Evolutionary conservation across 2,113 vertebrate genomes (phyloP).

Genomic region (Myotis davidii): DNA sequence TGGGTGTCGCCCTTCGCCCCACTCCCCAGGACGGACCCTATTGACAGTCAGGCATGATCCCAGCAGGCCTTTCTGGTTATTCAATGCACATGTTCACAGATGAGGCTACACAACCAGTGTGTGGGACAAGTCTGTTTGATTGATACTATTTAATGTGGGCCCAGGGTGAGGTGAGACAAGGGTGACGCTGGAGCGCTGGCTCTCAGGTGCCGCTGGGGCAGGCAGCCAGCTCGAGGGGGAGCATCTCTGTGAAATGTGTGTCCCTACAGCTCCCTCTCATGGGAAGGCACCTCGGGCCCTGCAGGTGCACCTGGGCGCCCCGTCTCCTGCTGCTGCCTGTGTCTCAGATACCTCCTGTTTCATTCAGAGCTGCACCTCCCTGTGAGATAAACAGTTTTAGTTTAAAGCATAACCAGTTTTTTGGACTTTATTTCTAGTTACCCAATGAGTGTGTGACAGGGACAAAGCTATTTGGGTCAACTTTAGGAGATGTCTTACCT

Average conservation of each 20-base stretch:
- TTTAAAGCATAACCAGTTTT: not conserved
- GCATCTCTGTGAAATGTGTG: not conserved
- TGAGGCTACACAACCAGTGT: not conserved
- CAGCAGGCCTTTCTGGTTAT: not conserved
- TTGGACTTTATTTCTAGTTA: not conserved
- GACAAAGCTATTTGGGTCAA: not conserved
- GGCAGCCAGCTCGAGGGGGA: not conserved
- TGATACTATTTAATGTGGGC: not conserved
- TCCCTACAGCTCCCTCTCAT: not conserved
- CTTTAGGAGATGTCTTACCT: not conserved
- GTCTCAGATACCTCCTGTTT: not conserved
- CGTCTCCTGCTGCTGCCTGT: not conserved
- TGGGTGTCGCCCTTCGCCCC: not conserved
- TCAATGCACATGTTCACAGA: not conserved
- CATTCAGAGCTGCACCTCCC: not conserved
- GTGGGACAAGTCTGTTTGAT: not conserved
- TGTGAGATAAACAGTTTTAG: not conserved
- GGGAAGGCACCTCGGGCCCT: too few relatives aligned
- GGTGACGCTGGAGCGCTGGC: rapidly evolving
- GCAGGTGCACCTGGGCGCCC: not conserved
- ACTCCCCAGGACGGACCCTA: not conserved
- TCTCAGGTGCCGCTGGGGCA: not conserved
- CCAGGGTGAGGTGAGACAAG: not conserved
- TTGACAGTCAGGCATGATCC: not conserved
- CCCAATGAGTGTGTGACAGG: not conserved